Evolutionary conservation across 1,140 invertebrate genomes (phyloP).

Genomic region (Drosophila auraria): DNA sequence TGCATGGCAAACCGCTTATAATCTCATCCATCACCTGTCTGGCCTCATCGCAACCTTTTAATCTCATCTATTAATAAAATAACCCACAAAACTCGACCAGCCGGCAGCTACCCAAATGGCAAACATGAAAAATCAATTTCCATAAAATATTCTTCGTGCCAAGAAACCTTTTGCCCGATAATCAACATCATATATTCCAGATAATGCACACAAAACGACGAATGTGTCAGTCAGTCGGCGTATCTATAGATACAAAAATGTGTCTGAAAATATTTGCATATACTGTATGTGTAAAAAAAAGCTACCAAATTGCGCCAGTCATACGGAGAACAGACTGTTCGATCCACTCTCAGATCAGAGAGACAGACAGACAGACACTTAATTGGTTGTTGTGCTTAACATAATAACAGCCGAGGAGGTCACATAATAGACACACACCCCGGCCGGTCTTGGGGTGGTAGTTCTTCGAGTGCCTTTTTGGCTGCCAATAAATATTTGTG

Average conservation of each 20-base stretch:
- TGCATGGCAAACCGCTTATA: background rate
- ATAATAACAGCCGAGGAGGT: constrained; percentile 77
- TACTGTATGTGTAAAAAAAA: constrained; percentile 7
- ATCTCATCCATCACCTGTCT: constrained; percentile 14
- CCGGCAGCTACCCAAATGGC: background rate
- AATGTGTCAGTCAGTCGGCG: constrained; percentile 14
- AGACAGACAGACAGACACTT: constrained; percentile 50
- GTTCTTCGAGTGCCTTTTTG: constrained; percentile 66
- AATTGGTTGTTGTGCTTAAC: constrained; percentile 82
- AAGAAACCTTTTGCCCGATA: constrained; percentile 15
- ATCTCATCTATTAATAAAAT: constrained; percentile 21
- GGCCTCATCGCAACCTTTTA: constrained; percentile 14
- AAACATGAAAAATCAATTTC: constrained; percentile 43
- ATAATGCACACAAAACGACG: constrained; percentile 37
- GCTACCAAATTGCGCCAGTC: constrained; percentile 34
- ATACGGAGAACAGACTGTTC: constrained; percentile 26
- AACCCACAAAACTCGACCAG: constrained; percentile 4
- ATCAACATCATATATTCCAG: constrained; percentile 37
- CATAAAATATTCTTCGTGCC: constrained; percentile 27
- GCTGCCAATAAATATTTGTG: constrained; percentile 70
- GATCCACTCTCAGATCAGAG: constrained; percentile 31
- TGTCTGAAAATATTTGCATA: constrained; percentile 39
- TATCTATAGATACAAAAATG: constrained; percentile 41
- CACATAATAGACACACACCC: constrained; percentile 65
- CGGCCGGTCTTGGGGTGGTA: constrained; percentile 36